Evolutionary conservation across 2,888 invertebrate genomes (phyloP).

Genomic region (Cheilosia pagana): DNA sequence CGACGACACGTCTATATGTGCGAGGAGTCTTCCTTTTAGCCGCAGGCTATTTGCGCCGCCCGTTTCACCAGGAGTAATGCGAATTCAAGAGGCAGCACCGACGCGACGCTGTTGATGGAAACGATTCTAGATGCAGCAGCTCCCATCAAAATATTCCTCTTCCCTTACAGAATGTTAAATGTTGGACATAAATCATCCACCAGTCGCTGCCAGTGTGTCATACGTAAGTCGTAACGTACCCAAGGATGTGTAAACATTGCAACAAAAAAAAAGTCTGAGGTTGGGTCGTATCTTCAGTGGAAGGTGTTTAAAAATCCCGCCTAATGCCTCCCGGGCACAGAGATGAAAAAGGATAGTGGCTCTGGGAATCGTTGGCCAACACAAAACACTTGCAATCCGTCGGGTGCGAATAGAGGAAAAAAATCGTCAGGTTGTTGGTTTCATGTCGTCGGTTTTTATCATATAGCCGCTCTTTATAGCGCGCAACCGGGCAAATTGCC

Average conservation of each 20-base stretch:
- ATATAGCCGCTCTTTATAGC: slow-evolving; percentile 19
- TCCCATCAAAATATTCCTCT: slow-evolving; percentile 66
- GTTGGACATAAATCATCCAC: slow-evolving; percentile 72
- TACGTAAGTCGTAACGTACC: slow-evolving; percentile 38
- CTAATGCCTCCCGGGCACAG: slow-evolving; percentile 37
- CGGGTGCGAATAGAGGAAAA: slow-evolving; percentile 19
- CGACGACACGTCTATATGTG: slow-evolving; percentile 16
- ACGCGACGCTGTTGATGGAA: slow-evolving; percentile 57
- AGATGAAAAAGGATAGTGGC: slow-evolving; percentile 58
- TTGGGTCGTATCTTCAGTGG: slow-evolving; percentile 35
- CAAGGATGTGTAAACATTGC: slow-evolving; percentile 51
- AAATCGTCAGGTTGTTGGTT: slow-evolving; percentile 36
- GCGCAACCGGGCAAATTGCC: slow-evolving; percentile 32
- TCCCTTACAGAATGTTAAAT: slow-evolving; percentile 74
- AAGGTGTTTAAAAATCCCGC: slow-evolving; percentile 60
- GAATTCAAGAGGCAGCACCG: slow-evolving; percentile 57
- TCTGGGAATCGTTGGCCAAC: slow-evolving; percentile 34
- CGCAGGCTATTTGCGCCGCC: slow-evolving; percentile 59
- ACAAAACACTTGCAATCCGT: slow-evolving; percentile 22
- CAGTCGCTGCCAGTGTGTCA: slow-evolving; percentile 70
- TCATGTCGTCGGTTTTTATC: slow-evolving; percentile 5
- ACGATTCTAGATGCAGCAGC: slow-evolving; percentile 43
- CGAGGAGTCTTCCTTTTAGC: slow-evolving; percentile 48
- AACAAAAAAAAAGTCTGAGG: slow-evolving; percentile 42
- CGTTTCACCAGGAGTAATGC: slow-evolving; percentile 56